These are phyloP conservation scores for Psittacula cyanocephala DNA, from an alignment of 2,113 vertebrate genomes.

Conservation along the genomic window DNA sequence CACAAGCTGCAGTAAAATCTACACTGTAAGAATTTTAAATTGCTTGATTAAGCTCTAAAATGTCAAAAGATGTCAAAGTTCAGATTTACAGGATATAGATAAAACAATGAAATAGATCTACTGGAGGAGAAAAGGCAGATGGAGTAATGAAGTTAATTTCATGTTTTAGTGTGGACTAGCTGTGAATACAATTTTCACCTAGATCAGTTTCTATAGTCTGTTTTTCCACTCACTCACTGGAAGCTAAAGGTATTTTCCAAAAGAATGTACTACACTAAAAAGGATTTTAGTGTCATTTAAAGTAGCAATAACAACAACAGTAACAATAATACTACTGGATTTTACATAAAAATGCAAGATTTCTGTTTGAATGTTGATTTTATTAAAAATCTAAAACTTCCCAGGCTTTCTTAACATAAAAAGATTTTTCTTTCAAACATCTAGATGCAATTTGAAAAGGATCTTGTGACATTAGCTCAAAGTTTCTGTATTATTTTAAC, in stretches of 20 bases:
- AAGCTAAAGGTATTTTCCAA: not conserved
- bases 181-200: not conserved
- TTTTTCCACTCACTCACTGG: not conserved
- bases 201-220: not conserved
- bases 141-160: not conserved
- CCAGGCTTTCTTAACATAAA: not conserved
- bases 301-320: not conserved
- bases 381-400: not conserved
- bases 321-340: fast-evolving
- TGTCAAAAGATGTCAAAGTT: not conserved
- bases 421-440: not conserved
- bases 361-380: not conserved
- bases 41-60: not conserved
- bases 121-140: not conserved
- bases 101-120: not conserved
- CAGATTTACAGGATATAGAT: not conserved
- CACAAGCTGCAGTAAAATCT: not conserved
- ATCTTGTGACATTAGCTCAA: not conserved
- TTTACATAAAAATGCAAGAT: not conserved
- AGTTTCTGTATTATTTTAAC: not conserved
- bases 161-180: not conserved
- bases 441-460: not conserved
- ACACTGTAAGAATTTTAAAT: not conserved
- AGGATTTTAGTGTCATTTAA: not conserved
- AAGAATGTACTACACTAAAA: not conserved